Evolutionary conservation across 2,888 invertebrate genomes (phyloP).

Genomic region (Erebia epiphron): DNA sequence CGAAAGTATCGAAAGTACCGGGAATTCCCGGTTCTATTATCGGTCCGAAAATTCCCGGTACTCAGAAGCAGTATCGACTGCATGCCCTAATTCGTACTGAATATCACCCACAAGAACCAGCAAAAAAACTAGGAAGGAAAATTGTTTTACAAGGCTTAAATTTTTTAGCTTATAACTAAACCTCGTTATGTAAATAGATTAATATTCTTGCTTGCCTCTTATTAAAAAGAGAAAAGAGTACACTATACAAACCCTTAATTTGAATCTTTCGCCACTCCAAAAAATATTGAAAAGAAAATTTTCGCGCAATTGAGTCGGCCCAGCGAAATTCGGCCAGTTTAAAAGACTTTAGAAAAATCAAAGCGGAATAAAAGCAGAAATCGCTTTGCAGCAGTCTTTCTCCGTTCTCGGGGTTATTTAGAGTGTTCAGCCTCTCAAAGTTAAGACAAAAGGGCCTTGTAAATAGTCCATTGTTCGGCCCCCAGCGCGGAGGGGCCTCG

Average conservation of each 20-base stretch:
- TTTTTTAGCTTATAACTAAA: no score
- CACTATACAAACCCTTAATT: background rate
- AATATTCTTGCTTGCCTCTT: background rate
- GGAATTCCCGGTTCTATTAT: no score
- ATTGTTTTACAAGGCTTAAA: background rate
- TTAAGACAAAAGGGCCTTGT: slow-evolving; percentile 65
- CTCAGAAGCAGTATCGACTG: no score
- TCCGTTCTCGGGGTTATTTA: slow-evolving; percentile 48
- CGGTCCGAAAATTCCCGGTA: no score
- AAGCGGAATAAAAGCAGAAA: slow-evolving; percentile 35
- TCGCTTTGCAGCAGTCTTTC: slow-evolving; percentile 40
- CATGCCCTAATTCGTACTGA: no score
- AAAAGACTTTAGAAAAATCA: slow-evolving; percentile 35
- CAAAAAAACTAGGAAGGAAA: no score
- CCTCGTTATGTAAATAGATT: no score
- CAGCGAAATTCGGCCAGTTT: slow-evolving; percentile 30
- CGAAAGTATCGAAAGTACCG: no score
- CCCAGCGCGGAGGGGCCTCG: slow-evolving; percentile 54
- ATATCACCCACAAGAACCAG: no score
- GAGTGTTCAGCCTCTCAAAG: slow-evolving; percentile 54
- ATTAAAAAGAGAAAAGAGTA: no score
- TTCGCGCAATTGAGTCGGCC: slow-evolving; percentile 26
- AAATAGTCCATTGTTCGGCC: slow-evolving; percentile 73
- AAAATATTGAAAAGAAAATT: slow-evolving; percentile 30
- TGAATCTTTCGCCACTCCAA: background rate